These are phyloP conservation scores for Brachionus angularis DNA, from an alignment of 1,140 invertebrate species.

Conservation along the genomic window DNA sequence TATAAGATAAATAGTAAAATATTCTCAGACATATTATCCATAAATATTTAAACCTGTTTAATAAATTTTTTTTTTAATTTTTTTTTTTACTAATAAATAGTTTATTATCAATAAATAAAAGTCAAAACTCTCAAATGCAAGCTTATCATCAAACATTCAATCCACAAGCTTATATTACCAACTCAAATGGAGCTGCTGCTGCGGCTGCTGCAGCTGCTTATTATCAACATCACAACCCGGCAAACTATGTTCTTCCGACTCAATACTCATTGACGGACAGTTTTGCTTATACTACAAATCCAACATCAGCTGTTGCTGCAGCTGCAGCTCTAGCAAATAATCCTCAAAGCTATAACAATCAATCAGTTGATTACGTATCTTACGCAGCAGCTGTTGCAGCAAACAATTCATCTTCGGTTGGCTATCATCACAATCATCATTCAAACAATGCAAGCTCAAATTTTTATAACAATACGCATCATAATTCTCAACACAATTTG, in stretches of 20 bases:
- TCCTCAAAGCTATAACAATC: slow-evolving; percentile 2
- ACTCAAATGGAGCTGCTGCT: slow-evolving; percentile 23
- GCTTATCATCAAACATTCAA: slow-evolving; percentile 44
- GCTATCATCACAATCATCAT: not conserved
- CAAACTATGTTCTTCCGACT: slow-evolving; percentile 26
- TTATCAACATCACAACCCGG: slow-evolving; percentile 13
- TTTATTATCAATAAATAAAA: too few relatives aligned
- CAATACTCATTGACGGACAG: not conserved
- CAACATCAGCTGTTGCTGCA: not conserved
- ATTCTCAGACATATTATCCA: slow-evolving; percentile 7
- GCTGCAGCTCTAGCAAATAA: not conserved
- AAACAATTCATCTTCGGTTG: not conserved
- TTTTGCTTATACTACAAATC: slow-evolving; percentile 12
- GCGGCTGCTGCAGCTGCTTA: slow-evolving; percentile 23
- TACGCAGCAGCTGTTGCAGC: slow-evolving; percentile 33
- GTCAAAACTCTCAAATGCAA: slow-evolving; percentile 29
- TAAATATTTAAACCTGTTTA: not conserved
- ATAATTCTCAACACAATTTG: too few relatives aligned
- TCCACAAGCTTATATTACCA: slow-evolving; percentile 17
- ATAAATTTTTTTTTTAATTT: not conserved
- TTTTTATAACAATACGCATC: not conserved
- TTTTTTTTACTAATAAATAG: not conserved
- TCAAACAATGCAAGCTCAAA: not conserved
- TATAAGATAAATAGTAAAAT: slow-evolving; percentile 12
- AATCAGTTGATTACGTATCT: slow-evolving; percentile 20